phyloP scores from a whole-genome alignment of 1,140 invertebrate species.

The Latrodectus geometricus region DNA sequence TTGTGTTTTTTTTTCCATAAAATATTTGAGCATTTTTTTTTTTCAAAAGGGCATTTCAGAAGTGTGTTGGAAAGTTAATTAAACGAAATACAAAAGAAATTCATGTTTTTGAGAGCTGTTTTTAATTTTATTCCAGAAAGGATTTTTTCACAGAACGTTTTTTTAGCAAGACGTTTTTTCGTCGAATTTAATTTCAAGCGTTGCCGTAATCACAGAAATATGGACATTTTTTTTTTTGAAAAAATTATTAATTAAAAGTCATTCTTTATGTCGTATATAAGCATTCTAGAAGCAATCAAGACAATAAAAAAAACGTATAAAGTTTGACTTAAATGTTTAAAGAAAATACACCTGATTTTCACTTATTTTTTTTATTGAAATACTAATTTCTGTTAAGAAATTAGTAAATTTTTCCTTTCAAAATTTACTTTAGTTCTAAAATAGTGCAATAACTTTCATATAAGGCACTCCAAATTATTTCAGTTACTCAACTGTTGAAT shows the following conservation, averaged over 20 bases:
- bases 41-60: background rate
- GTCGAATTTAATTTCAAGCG: background rate
- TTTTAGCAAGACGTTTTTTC: no score
- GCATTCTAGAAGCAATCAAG: background rate
- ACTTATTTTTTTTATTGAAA: no score
- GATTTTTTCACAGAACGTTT: no score
- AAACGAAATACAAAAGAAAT: constrained; percentile 38
- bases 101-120: constrained; percentile 3
- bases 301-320: background rate
- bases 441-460: no score
- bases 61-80: constrained; percentile 38
- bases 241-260: constrained; percentile 8
- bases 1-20: background rate
- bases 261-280: background rate
- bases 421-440: no score
- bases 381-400: no score
- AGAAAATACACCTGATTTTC: no score
- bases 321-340: no score
- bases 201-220: background rate
- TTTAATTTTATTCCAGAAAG: constrained; percentile 8
- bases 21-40: background rate
- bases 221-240: background rate
- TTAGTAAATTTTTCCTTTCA: no score
- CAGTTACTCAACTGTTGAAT: no score
- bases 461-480: no score